Conservation (phyloP, 2,797 vertebrate genomes). For the Rhinoraja longicauda region DNA sequence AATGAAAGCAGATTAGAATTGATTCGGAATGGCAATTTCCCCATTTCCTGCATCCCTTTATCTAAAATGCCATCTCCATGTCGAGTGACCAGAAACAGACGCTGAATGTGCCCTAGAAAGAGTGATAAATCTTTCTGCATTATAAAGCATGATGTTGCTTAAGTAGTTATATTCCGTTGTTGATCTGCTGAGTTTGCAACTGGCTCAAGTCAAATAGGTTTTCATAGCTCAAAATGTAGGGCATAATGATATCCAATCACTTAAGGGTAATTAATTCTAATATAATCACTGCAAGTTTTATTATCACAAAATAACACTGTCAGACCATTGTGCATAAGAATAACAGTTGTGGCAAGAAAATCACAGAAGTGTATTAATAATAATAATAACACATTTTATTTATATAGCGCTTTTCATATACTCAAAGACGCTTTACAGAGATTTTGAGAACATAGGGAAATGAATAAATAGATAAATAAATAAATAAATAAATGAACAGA, state of each 20-base stretch:
- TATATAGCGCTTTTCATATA: no score
- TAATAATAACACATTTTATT: no score
- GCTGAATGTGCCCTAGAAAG: neutral
- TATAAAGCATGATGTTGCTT: neutral
- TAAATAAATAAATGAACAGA: no score
- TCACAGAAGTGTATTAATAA: no score
- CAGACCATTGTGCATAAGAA: neutral
- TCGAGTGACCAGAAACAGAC: neutral
- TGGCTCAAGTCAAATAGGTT: neutral
- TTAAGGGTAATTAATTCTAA: conserved; percentile 6
- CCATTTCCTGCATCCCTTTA: neutral
- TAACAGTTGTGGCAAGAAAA: neutral
- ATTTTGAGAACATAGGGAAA: no score
- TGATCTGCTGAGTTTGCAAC: neutral
- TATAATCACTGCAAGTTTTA: neutral
- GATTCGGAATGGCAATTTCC: neutral
- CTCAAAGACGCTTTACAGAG: no score
- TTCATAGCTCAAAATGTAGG: neutral
- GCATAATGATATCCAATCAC: neutral
- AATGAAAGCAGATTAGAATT: neutral
- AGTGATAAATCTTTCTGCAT: neutral
- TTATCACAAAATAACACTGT: neutral
- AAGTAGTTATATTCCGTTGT: neutral
- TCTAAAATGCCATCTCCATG: neutral
- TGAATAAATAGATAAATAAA: no score